Base-by-base conservation (phyloP, 2,888 invertebrate species). In the Augiades crinisus region DNA sequence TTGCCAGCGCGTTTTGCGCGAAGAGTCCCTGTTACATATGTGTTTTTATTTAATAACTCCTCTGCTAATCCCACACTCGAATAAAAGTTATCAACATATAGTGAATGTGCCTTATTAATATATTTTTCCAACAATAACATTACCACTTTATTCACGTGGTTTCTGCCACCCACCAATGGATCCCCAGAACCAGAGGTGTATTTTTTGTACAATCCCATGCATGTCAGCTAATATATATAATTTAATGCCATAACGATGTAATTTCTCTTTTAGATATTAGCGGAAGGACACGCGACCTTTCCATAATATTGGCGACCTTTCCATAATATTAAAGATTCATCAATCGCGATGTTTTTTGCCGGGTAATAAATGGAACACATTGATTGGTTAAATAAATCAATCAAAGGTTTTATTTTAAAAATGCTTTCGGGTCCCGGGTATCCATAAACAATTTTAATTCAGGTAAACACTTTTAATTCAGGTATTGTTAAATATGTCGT, bases 81-180 rank as follows among this genome's bases (percentile, higher is more conserved):
- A 56, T 61, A 66, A 61, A 56, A 64, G 44, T 63, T 64, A 38
- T 64, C 58, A 33, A 63, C 27, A 44, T 59, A 64, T 7, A 64
- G 1, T 10, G 55, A 36, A 54, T 62, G 62, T 2, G 61, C 64
- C 14, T 47, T 37, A 34, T 57, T 40, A 27, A 64, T 36, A 58
- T 54, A 54, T 51, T 55, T 54, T 51, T 59, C 41, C 44, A 64
- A 41, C 10, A 67, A 53, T 36, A 60, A 24, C 38, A 60, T 36
- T 2, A 67, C 62, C 14, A 66, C 57, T 50, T 64, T 60, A 19
- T 56, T 56, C 1, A 60, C 56, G 53, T 70, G 66, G 10, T 62
- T 63, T 56, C 60, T 61, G 22, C 68, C 68, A 41, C 65, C 67
- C 7, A 61, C 56, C 55, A 58, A 37, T 31, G 47, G 47, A 21